Conservation (phyloP, 2,797 vertebrate genomes). For the Siniperca scherzeri region DNA sequence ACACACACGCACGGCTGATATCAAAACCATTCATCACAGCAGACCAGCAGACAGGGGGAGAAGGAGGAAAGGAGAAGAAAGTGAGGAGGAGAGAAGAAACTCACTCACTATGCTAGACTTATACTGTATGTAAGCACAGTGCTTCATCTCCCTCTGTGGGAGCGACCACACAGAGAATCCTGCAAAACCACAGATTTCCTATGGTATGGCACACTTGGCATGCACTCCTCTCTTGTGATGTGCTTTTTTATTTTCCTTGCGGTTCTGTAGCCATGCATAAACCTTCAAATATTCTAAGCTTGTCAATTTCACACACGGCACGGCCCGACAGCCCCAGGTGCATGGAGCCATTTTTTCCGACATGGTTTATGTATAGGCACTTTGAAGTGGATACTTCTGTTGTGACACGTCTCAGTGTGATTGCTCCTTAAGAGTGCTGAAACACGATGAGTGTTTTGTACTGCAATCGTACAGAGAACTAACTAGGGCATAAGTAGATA, state of each 20-base stretch:
- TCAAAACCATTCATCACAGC: conserved; percentile 80
- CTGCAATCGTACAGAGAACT: conserved; percentile 21
- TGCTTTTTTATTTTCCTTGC: conserved; percentile 28
- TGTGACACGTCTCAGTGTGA: conserved; percentile 41
- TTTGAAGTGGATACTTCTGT: conserved; percentile 41
- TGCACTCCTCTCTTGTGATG: conserved; percentile 37
- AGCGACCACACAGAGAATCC: conserved; percentile 44
- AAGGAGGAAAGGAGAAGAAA: conserved; percentile 43
- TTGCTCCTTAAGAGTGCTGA: conserved; percentile 28
- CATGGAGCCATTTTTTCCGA: conserved; percentile 23
- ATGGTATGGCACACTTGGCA: conserved; percentile 30
- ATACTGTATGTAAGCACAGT: conserved; percentile 44
- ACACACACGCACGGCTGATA: conserved; percentile 53
- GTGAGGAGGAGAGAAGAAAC: conserved; percentile 52
- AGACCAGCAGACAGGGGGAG: conserved; percentile 53
- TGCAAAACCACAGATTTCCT: conserved; percentile 39
- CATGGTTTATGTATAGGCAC: conserved; percentile 32
- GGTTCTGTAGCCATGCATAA: conserved; percentile 38
- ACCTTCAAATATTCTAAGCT: conserved; percentile 53
- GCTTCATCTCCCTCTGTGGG: conserved; percentile 52
- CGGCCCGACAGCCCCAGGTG: conserved; percentile 36
- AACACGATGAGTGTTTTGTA: conserved; percentile 46
- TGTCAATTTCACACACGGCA: conserved; percentile 61
- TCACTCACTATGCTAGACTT: conserved; percentile 42
- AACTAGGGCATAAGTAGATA: conserved; percentile 37